A percentile compares a stretch with the other conserved stretches of the same genome.
Evolutionary conservation across 2,797 vertebrate species (phyloP).

Genomic region (Manis crassicaudata): DNA sequence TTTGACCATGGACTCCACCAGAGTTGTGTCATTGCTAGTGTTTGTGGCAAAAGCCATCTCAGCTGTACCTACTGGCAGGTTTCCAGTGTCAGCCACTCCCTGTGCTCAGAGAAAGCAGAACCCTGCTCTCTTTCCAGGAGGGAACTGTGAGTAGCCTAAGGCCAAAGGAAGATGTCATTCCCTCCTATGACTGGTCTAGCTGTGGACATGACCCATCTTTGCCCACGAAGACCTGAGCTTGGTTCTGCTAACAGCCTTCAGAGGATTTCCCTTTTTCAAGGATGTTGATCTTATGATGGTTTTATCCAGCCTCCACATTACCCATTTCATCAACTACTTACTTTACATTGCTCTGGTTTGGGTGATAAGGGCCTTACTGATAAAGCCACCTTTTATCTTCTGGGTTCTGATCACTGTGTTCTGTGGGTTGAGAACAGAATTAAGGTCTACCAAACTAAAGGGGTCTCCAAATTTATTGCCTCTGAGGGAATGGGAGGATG

Average conservation of each 20-base stretch:
- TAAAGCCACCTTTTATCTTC: neutral
- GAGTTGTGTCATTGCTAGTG: neutral
- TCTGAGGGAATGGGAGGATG: neutral
- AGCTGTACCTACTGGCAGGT: neutral
- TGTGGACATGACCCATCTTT: neutral
- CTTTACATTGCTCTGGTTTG: neutral
- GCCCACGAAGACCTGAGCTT: neutral
- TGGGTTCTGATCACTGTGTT: neutral
- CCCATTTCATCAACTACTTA: neutral
- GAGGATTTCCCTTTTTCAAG: neutral
- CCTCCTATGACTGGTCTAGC: neutral
- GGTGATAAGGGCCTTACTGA: neutral
- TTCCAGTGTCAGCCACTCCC: neutral
- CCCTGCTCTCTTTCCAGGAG: neutral
- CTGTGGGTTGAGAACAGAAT: neutral
- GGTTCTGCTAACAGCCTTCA: neutral
- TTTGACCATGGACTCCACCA: neutral
- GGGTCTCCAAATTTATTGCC: neutral
- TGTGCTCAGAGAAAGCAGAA: neutral
- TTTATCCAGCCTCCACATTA: neutral
- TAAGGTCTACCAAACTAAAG: neutral
- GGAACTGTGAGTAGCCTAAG: neutral
- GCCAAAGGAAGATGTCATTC: neutral
- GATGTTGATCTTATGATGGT: neutral
- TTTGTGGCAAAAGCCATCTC: neutral